These are phyloP conservation scores for Cydia splendana DNA, from an alignment of 1,140 invertebrate genomes.

Conservation along the genomic window DNA sequence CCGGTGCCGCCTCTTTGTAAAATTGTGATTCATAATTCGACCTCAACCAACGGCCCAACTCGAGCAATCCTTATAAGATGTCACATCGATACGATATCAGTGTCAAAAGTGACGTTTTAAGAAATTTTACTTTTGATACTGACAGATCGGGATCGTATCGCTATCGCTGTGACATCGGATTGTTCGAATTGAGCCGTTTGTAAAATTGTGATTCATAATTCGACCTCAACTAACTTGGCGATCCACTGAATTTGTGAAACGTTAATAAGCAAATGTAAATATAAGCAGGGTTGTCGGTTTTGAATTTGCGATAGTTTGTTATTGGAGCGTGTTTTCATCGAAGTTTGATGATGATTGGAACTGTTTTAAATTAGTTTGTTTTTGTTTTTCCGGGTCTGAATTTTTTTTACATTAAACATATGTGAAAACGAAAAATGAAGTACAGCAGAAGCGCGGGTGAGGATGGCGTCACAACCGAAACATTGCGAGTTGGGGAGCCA, in stretches of 20 bases:
- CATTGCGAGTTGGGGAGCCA: too few relatives aligned
- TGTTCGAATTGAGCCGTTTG: conserved; percentile 51
- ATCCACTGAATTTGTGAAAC: conserved; percentile 48
- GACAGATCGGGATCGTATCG: too few relatives aligned
- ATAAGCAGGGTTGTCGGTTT: conserved; percentile 33
- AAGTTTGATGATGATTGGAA: background rate
- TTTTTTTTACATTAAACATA: too few relatives aligned
- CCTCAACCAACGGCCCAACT: conserved; percentile 45
- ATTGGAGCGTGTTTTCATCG: background rate
- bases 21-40: conserved; percentile 72
- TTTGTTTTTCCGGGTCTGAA: background rate
- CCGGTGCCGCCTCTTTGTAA: conserved; percentile 50
- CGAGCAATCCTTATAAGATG: too few relatives aligned
- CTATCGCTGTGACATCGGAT: too few relatives aligned
- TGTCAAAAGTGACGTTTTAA: too few relatives aligned
- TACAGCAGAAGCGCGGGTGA: too few relatives aligned
- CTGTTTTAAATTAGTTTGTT: background rate
- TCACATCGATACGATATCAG: too few relatives aligned
- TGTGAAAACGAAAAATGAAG: too few relatives aligned
- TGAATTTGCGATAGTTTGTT: conserved; percentile 24
- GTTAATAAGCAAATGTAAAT: conserved; percentile 45
- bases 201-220: conserved; percentile 73
- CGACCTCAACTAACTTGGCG: conserved; percentile 54
- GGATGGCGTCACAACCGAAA: too few relatives aligned
- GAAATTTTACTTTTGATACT: too few relatives aligned